These are phyloP conservation scores for Manacus vitellinus DNA, from an alignment of 2,113 vertebrate species.

Conservation along the genomic window DNA sequence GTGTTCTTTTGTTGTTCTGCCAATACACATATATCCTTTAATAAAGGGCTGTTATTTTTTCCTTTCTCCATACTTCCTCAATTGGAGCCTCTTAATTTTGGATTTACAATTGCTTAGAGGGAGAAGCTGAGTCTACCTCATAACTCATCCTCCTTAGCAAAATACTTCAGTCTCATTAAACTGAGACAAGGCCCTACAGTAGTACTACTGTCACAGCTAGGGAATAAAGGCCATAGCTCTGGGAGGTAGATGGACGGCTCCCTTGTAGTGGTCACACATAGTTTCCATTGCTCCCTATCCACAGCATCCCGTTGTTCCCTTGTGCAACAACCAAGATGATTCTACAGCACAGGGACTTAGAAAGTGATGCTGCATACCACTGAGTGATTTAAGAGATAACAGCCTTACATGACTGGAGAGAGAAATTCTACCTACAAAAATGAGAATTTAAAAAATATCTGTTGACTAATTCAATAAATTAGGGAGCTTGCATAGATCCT, in stretches of 20 bases:
- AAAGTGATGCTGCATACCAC: neutral
- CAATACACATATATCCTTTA: no score
- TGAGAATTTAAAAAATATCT: neutral
- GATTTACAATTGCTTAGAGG: no score
- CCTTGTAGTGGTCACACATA: fast-evolving
- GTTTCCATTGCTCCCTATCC: neutral
- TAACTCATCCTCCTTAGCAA: no score
- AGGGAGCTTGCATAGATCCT: neutral
- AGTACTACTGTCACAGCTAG: neutral
- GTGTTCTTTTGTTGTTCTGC: no score
- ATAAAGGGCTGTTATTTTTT: no score
- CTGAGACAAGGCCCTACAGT: neutral
- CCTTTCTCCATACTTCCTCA: no score
- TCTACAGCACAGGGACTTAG: neutral
- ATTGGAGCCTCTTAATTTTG: no score
- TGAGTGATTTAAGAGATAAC: neutral
- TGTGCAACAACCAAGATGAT: neutral
- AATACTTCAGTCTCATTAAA: no score
- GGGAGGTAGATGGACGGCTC: neutral
- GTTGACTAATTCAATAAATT: neutral
- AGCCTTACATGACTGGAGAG: neutral
- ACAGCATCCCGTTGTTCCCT: neutral
- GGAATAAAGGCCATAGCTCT: neutral
- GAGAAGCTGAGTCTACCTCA: no score
- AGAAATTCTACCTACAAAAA: neutral